phyloP scores from a whole-genome alignment of 2,113 vertebrate genomes.

The Danio rerio region DNA sequence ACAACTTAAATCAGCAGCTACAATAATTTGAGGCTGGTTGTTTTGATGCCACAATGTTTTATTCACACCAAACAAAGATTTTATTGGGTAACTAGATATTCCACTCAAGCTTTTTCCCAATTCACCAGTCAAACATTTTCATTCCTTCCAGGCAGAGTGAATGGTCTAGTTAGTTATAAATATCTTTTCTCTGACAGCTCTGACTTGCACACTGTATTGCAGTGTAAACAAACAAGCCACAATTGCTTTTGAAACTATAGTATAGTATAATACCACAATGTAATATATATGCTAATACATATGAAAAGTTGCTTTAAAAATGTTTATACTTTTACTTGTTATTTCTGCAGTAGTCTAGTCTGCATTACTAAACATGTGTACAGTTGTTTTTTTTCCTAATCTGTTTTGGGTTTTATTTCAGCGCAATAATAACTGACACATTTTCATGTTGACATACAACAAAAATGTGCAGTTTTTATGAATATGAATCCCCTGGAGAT shows the following conservation, averaged over 20 bases:
- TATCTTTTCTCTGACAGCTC: slow-evolving; percentile 12
- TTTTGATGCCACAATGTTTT: background rate
- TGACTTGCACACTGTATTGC: background rate
- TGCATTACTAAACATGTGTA: background rate
- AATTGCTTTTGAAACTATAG: too few species aligned
- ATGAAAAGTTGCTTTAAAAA: background rate
- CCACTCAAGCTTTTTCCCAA: background rate
- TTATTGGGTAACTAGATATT: background rate
- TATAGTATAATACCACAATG: too few species aligned
- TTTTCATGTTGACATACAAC: background rate
- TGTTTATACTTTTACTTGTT: background rate
- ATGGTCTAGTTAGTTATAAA: slow-evolving; percentile 20
- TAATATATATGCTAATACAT: background rate
- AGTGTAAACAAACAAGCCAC: background rate
- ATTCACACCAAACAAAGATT: slow-evolving; percentile 3
- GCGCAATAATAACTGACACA: background rate
- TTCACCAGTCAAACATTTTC: background rate
- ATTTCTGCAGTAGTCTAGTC: background rate
- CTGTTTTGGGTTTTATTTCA: background rate
- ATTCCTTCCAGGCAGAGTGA: background rate
- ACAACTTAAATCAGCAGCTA: background rate
- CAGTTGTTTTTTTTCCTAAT: background rate
- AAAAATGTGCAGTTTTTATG: background rate
- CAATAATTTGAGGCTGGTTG: background rate
- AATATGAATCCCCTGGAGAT: background rate